Evolutionary conservation across 2,113 vertebrate genomes (phyloP).

Genomic region (Diglossa brunneiventris): DNA sequence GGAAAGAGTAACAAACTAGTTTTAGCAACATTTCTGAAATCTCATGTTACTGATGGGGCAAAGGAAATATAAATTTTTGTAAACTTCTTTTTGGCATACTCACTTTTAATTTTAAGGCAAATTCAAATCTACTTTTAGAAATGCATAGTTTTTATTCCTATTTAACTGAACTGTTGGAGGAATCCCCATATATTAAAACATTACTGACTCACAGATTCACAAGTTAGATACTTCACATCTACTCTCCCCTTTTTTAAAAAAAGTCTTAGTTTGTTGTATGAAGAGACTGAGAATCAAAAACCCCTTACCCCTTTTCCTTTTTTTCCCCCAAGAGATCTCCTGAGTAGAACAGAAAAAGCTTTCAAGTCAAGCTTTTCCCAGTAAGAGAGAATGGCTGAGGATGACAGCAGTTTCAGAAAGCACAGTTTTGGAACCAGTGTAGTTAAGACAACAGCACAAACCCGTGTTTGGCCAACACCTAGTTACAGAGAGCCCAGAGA

Average conservation of each 20-base stretch:
- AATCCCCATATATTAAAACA: background rate
- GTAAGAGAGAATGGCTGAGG: background rate
- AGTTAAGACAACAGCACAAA: conserved; percentile 8
- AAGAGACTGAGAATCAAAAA: background rate
- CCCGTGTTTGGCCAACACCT: background rate
- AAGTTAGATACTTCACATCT: background rate
- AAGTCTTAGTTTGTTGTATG: background rate
- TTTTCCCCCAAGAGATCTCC: background rate
- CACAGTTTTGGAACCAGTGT: background rate
- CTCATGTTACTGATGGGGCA: background rate
- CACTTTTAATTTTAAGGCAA: background rate
- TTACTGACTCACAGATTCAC: background rate
- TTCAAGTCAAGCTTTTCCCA: background rate
- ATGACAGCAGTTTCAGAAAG: background rate
- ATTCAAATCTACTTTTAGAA: background rate
- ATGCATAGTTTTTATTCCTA: background rate
- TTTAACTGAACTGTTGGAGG: background rate
- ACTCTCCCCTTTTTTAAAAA: accelerated
- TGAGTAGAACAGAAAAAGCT: background rate
- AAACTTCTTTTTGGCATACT: background rate
- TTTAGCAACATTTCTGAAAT: background rate
- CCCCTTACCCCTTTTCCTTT: background rate
- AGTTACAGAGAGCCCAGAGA: conserved; percentile 18
- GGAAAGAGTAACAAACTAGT: background rate
- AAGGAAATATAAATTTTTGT: background rate